phyloP scores from a whole-genome alignment of 2,888 invertebrate genomes.

The Aphodius granarius region DNA sequence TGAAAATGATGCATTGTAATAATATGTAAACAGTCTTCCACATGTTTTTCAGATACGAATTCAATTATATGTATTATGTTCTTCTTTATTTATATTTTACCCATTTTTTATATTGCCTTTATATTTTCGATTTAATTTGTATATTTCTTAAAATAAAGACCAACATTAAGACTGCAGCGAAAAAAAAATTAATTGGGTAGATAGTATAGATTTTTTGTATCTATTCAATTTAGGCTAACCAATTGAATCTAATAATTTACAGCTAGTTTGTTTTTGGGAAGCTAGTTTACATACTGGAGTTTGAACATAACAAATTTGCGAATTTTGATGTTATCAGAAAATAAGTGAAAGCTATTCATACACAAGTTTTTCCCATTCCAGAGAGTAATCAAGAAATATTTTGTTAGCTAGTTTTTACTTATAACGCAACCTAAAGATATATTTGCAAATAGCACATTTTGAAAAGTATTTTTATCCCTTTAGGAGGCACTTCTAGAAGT shows the following conservation, averaged over 20 bases:
- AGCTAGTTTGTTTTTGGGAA: background rate
- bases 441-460: background rate
- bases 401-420: too few species aligned
- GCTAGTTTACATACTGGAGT: background rate
- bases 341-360: too few species aligned
- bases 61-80: background rate
- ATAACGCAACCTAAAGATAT: background rate
- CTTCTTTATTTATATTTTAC: background rate
- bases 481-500: background rate
- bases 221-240: background rate
- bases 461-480: background rate
- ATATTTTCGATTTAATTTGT: background rate
- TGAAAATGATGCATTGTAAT: background rate
- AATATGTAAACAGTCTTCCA: background rate
- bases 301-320: background rate
- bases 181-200: background rate
- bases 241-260: background rate
- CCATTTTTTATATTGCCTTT: background rate
- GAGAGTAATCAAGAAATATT: too few species aligned
- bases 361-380: too few species aligned
- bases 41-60: background rate
- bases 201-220: background rate
- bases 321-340: too few species aligned
- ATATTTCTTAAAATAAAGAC: background rate
- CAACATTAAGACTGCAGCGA: background rate